Evolutionary conservation across 2,797 vertebrate genomes (phyloP).

Genomic region (Anableps anableps): DNA sequence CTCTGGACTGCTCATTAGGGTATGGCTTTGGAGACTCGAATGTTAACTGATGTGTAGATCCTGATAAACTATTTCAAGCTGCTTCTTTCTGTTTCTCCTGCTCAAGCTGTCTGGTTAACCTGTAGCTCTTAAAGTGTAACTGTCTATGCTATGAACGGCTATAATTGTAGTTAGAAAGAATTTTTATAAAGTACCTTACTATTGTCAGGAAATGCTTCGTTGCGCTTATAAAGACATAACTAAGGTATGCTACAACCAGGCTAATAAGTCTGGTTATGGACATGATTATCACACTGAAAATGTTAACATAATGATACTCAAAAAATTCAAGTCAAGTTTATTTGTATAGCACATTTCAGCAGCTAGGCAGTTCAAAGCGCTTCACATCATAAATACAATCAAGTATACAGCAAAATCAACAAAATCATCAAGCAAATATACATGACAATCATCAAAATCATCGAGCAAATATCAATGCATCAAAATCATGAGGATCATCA

Average conservation of each 20-base stretch:
- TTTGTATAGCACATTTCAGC: too few relatives aligned
- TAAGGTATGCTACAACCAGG: neutral
- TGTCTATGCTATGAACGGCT: neutral
- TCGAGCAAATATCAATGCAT: too few relatives aligned
- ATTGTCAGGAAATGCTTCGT: neutral
- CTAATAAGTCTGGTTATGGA: neutral
- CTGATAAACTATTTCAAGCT: constrained; percentile 28
- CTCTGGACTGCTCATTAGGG: constrained; percentile 40
- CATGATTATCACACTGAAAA: neutral
- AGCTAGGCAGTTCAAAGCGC: too few relatives aligned
- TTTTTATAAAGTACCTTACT: neutral
- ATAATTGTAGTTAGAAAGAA: neutral
- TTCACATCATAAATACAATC: too few relatives aligned
- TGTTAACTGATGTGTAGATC: constrained; percentile 53
- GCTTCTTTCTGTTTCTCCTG: constrained; percentile 1
- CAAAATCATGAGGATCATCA: too few relatives aligned
- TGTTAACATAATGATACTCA: neutral
- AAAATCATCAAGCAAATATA: too few relatives aligned
- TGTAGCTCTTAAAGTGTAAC: neutral
- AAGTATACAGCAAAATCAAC: too few relatives aligned
- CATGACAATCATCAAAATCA: too few relatives aligned
- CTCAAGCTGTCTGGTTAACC: constrained; percentile 9
- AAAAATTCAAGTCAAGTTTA: too few relatives aligned
- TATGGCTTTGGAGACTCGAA: constrained; percentile 48
- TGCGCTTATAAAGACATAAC: neutral